Conservation (phyloP, 1,140 invertebrate genomes). For the Meloidogyne chitwoodi region DNA sequence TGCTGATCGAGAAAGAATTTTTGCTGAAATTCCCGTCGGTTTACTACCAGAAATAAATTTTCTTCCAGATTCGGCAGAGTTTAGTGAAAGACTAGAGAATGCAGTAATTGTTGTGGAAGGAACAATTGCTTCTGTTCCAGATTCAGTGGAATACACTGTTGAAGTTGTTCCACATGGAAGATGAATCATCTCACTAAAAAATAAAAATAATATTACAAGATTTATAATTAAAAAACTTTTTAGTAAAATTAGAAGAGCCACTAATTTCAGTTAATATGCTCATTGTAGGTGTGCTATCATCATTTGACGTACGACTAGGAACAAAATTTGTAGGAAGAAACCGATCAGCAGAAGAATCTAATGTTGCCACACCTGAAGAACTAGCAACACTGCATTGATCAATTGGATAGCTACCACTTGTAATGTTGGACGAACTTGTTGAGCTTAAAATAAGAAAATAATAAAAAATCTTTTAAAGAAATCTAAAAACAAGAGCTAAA, state of each 20-base stretch:
- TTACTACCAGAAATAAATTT: background rate
- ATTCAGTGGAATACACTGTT: background rate
- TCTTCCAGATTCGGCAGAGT: background rate
- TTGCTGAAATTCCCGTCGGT: background rate
- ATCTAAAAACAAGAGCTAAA: no score
- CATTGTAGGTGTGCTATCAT: conserved; percentile 18
- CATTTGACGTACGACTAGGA: background rate
- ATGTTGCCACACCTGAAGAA: conserved; percentile 14
- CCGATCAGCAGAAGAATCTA: conserved; percentile 21
- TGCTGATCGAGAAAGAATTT: background rate
- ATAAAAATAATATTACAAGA: background rate
- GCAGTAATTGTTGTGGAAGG: conserved; percentile 7
- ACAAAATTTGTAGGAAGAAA: background rate
- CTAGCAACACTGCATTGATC: conserved; percentile 19
- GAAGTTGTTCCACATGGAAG: conserved; percentile 4
- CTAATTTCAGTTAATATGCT: conserved; percentile 4
- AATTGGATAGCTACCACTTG: conserved; percentile 11
- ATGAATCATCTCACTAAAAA: background rate
- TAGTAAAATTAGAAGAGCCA: background rate
- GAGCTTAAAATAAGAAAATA: background rate
- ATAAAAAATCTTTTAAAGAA: no score
- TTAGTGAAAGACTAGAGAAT: conserved; percentile 19
- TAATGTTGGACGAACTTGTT: conserved; percentile 11
- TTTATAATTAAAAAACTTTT: background rate
- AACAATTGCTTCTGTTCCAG: background rate